Percentiles rank a stretch among this genome's conserved stretches.
phyloP scores from a whole-genome alignment of 2,113 vertebrate species.

The Mixornis gularis region DNA sequence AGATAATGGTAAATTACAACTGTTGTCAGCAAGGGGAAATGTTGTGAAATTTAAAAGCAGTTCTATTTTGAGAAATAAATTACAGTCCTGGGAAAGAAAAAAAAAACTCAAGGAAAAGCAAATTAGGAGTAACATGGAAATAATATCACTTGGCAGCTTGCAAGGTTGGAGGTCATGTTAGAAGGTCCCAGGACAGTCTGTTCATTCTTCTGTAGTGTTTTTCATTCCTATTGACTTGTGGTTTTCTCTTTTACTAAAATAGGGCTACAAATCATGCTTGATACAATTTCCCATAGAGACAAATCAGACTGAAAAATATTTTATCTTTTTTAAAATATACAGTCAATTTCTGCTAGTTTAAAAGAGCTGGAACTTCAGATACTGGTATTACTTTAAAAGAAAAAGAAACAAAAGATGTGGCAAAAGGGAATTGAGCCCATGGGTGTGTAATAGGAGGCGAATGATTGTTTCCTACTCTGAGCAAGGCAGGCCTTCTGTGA shows the following conservation, averaged over 20 bases:
- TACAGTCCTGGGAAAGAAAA: background rate
- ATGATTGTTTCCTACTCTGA: background rate
- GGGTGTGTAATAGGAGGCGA: background rate
- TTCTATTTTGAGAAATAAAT: background rate
- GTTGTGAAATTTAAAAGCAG: background rate
- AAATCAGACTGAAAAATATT: background rate
- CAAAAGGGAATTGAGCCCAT: background rate
- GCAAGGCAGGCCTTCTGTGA: slow-evolving; percentile 22
- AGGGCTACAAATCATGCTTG: background rate
- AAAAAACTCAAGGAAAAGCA: background rate
- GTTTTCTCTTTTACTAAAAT: slow-evolving; percentile 1
- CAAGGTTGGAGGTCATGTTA: background rate
- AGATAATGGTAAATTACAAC: background rate
- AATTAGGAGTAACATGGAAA: background rate
- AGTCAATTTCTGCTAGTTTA: background rate
- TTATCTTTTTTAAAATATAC: background rate
- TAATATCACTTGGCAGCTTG: background rate
- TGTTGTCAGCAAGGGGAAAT: background rate
- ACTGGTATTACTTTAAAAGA: background rate
- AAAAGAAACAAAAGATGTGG: background rate
- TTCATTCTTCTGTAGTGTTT: background rate
- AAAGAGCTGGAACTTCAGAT: background rate
- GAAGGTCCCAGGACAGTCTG: background rate
- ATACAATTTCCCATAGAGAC: background rate
- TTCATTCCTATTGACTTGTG: background rate